phyloP scores from a whole-genome alignment of 1,140 invertebrate species.

The Cepaea nemoralis region DNA sequence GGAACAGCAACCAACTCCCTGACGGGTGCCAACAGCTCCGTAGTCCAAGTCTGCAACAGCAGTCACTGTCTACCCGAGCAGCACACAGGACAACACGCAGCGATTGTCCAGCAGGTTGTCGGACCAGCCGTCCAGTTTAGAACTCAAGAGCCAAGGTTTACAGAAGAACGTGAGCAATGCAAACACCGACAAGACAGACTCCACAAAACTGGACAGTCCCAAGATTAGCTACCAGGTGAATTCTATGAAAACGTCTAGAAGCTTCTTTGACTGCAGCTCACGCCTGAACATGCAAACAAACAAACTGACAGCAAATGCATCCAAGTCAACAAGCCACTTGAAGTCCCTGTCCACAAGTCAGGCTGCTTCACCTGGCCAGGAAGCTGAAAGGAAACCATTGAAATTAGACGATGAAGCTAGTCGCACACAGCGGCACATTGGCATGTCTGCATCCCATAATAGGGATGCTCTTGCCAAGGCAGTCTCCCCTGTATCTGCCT shows the following conservation, averaged over 20 bases:
- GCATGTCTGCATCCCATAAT: too few species aligned
- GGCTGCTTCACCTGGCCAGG: too few species aligned
- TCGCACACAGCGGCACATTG: too few species aligned
- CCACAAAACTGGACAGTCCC: constrained; percentile 1
- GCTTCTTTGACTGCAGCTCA: neutral
- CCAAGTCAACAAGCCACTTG: too few species aligned
- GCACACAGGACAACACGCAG: neutral
- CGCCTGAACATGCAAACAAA: neutral
- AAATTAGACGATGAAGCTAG: too few species aligned
- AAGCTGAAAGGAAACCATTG: too few species aligned
- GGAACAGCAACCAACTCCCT: neutral
- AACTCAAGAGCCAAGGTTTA: neutral
- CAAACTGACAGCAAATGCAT: too few species aligned
- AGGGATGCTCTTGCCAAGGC: too few species aligned
- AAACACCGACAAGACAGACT: neutral
- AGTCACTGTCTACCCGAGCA: neutral
- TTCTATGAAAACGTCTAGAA: constrained; percentile 10
- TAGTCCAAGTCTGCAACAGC: constrained; percentile 23
- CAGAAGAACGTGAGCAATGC: neutral
- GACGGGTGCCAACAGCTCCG: neutral
- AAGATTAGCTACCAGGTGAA: neutral
- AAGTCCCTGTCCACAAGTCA: too few species aligned
- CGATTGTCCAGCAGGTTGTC: neutral
- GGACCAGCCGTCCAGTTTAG: neutral
- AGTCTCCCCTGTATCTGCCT: neutral